Base-by-base conservation (phyloP, 2,797 vertebrate genomes). In the Cossypha heuglini region DNA sequence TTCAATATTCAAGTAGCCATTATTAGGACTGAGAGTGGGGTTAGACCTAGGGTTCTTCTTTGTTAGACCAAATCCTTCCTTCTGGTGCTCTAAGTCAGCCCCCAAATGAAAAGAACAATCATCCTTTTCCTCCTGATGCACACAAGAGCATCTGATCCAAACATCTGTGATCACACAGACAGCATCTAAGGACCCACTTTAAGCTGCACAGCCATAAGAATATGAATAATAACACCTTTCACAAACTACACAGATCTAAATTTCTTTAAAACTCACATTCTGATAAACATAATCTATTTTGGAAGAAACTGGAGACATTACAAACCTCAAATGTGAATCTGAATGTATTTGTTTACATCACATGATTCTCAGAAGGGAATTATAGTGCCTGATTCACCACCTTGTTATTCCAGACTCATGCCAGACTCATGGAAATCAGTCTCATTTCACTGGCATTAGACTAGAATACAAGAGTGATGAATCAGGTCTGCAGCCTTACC, bases 331-430 rank as follows among this genome's bases (percentile, higher is more conserved):
- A 89, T 74, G 77, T 71, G 88, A 96, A 87, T 51, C 45, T 85
- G 43, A 90, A 93, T 28, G 6, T 49, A 58, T 87, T 94, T 93
- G 81, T 96, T 93, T 91, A 87, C 21, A 91, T 74, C 84, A 83
- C 42, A 68, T 1, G 2, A 57, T 54, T 74, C 77, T 90, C 59
- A 71, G 52, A 94, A 63, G 38, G 40, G 46, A 91, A 67, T 79
- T 63, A 49, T 8, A 82, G 52, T 58, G 75, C 45, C 83, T 92
- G 64, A 88, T 93, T 92, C 90, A 92, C 75, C 15, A 68, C 25
- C 24, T 67, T 87, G 57, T 77, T 91, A 87, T 92, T 94, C 33
- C 42, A 86, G 38, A 51, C 94, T 86, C 78, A 80, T 87, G 57
- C 54, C 81, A 93, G 78, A 67, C 38, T 62, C 79, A 54, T 64